Evolutionary conservation across 1,140 invertebrate genomes (phyloP), one percentile per base, ranked within the genome.

Genomic region (Catajapyx aquilonaris): DNA sequence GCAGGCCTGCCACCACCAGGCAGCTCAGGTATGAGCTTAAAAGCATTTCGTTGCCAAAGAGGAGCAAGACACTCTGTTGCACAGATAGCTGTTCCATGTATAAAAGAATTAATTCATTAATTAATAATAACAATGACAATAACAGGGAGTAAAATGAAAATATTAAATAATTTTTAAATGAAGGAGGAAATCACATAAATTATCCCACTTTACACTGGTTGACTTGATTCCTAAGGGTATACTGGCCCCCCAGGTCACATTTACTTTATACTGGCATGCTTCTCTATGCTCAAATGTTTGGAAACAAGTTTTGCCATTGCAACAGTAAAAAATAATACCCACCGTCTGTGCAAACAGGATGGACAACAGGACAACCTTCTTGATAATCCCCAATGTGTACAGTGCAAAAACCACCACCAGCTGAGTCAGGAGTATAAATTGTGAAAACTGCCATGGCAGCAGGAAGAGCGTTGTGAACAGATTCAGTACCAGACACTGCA

Each of bases 391-490:
- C 3, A 76, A 42, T 46, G 72, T 65, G 45, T 73, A 75, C 28
- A 74, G 62, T 20, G 70, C 60, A 19, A 70, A 56, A 19, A 76
- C 53, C 2, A 73, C 66, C 15, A 67, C 48, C 2, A 69, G 59
- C 51, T 83, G 78, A 0, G 75, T 77, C 1, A 73, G 52, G 35
- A 81, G 64, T 31, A 79, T 67, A 52, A 81, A 83, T 48, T 81
- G 79, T 1, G 76, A 69, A 62, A 84, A 81, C 53, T 81, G 75
- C 70, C 74, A 76, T 44, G 65, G 64, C 2, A 69, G 48, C 1
- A 76, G 50, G 40, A 67, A 69, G 3, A 59, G 34, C n/a, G 52
- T 39, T 15, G 60, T 59, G 23, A 7, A 28, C 23, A 28, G 13
- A 28, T 28, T 28, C 23, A 28, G 7, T 9, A 7, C 7, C 23